These are phyloP conservation scores for Nesoenas mayeri DNA, from an alignment of 2,113 vertebrate genomes.

Conservation along the genomic window DNA sequence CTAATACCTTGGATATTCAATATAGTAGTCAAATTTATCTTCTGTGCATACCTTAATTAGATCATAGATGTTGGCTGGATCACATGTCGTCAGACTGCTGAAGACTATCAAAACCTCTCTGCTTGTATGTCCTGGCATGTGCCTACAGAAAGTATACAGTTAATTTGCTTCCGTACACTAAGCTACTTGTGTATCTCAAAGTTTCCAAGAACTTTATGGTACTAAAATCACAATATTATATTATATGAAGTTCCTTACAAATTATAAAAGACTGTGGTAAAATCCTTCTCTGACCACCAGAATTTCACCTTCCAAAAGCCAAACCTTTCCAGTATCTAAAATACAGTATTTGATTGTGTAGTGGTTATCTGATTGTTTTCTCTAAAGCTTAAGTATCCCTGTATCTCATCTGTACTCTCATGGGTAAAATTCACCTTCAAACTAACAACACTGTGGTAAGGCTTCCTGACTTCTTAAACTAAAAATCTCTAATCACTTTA, in stretches of 20 bases:
- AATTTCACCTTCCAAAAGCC: neutral
- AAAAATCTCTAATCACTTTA: neutral
- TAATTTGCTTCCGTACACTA: neutral
- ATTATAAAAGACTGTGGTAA: neutral
- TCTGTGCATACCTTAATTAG: constrained; percentile 86
- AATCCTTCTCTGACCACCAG: neutral
- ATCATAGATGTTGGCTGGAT: constrained; percentile 94
- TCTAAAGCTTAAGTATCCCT: neutral
- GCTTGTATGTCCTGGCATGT: constrained; percentile 97
- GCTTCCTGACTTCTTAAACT: neutral
- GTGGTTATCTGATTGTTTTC: neutral
- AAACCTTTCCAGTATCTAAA: neutral
- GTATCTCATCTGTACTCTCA: neutral
- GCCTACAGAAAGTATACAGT: constrained; percentile 74
- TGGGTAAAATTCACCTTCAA: neutral
- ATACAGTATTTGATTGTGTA: neutral
- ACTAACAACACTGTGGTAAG: neutral
- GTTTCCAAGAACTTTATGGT: neutral
- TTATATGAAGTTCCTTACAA: neutral
- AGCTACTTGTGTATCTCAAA: neutral
- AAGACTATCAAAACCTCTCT: constrained; percentile 93
- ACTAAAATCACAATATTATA: neutral
- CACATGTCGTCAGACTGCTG: constrained; percentile 96
- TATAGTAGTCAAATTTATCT: neutral
- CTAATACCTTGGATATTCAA: neutral